Evolutionary conservation across 2,113 vertebrate species (phyloP).

Genomic region (Paedocypris sp.): DNA sequence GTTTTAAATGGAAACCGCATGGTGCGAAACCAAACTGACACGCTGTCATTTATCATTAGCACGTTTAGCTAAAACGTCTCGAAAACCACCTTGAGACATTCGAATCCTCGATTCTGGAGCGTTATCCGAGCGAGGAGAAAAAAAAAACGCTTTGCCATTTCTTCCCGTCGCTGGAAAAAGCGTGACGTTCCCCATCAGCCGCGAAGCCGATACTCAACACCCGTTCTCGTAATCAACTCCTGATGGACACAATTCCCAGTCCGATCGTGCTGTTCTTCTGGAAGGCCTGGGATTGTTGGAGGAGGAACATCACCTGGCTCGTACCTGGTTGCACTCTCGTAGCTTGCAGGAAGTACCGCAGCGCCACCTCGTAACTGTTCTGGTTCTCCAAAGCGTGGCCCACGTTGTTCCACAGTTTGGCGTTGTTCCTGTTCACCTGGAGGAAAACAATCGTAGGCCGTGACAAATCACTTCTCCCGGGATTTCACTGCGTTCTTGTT

Average conservation of each 20-base stretch:
- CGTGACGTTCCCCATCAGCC: no score
- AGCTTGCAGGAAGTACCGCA: slow-evolving; percentile 89
- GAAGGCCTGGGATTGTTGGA: no score
- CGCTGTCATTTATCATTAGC: background rate
- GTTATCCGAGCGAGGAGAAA: no score
- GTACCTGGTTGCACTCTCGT: slow-evolving; percentile 92
- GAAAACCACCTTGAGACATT: background rate
- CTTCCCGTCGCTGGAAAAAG: no score
- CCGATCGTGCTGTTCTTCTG: no score
- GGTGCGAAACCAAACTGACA: background rate
- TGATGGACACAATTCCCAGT: background rate
- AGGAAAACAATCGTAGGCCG: slow-evolving; percentile 4
- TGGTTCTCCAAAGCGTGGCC: slow-evolving; percentile 95
- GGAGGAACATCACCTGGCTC: no score
- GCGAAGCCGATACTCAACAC: no score
- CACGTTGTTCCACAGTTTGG: slow-evolving; percentile 97
- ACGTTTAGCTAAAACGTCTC: background rate
- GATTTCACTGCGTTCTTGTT: background rate
- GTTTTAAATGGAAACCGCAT: background rate
- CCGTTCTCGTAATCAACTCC: background rate
- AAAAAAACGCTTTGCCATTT: no score
- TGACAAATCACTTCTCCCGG: background rate
- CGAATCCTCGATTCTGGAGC: no score
- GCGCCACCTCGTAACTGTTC: slow-evolving; percentile 79
- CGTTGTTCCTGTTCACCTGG: slow-evolving; percentile 97